Percentiles rank a stretch among this genome's conserved stretches.
These are phyloP conservation scores for Zaprionus africanus DNA, from an alignment of 1,140 invertebrate genomes.

Conservation along the genomic window DNA sequence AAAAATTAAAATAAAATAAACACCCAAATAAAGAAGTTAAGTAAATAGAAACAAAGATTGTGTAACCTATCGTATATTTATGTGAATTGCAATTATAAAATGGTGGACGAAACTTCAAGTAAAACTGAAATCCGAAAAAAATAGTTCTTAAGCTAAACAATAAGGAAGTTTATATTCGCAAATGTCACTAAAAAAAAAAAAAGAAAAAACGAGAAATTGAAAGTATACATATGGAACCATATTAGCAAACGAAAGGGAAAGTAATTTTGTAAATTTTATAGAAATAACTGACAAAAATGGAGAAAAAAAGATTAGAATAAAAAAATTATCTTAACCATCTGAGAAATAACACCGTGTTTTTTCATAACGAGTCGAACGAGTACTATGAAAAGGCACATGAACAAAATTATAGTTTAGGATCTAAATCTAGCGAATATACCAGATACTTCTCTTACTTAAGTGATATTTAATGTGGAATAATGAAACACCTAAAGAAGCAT, in stretches of 20 bases:
- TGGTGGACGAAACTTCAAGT: slow-evolving; percentile 47
- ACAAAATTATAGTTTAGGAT: slow-evolving; percentile 75
- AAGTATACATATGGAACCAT: slow-evolving; percentile 39
- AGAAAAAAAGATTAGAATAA: slow-evolving; percentile 68
- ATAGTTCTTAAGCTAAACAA: slow-evolving; percentile 61
- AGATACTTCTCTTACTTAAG: slow-evolving; percentile 76
- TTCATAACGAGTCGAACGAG: slow-evolving; percentile 48
- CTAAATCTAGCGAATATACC: slow-evolving; percentile 64
- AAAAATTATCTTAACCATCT: slow-evolving; percentile 25
- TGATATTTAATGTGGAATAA: slow-evolving; percentile 76
- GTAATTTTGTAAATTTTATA: slow-evolving; percentile 84
- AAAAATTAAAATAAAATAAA: slow-evolving; percentile 38
- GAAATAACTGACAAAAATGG: slow-evolving; percentile 64
- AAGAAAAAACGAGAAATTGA: slow-evolving; percentile 41
- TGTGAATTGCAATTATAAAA: slow-evolving; percentile 50
- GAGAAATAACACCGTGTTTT: slow-evolving; percentile 43
- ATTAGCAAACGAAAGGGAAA: slow-evolving; percentile 57
- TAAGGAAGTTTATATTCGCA: slow-evolving; percentile 70
- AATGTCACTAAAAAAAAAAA: slow-evolving; percentile 14
- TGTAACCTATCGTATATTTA: slow-evolving; percentile 51
- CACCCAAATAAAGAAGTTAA: neutral
- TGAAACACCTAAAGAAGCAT: slow-evolving; percentile 32
- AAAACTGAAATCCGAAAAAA: slow-evolving; percentile 54
- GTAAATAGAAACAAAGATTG: slow-evolving; percentile 19
- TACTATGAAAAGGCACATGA: slow-evolving; percentile 46